Percentiles rank a stretch among this genome's conserved stretches.
phyloP scores from a whole-genome alignment of 2,113 vertebrate species.

The Odocoileus virginianus region DNA sequence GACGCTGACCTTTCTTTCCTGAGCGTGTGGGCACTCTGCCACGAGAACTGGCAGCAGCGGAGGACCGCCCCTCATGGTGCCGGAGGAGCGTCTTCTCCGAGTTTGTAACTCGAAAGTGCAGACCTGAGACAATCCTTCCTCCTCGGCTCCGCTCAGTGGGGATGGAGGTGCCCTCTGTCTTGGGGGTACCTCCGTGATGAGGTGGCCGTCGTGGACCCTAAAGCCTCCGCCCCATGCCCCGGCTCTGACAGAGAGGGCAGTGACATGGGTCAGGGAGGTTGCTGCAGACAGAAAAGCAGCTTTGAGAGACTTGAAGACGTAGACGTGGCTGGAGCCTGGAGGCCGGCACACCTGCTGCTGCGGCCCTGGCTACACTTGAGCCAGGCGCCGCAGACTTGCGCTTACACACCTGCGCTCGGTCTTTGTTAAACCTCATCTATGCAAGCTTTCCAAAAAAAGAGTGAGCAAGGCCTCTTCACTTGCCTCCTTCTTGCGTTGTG shows the following conservation, averaged over 20 bases:
- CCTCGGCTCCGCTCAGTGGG: neutral
- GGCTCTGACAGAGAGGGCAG: neutral
- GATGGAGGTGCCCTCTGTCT: neutral
- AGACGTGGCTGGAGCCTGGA: constrained; percentile 41
- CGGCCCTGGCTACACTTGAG: constrained; percentile 65
- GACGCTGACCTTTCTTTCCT: constrained; percentile 49
- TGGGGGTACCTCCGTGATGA: neutral
- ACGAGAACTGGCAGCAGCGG: neutral
- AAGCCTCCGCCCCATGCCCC: neutral
- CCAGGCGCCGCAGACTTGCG: constrained; percentile 70
- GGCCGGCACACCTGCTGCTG: neutral
- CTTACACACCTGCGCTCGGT: constrained; percentile 64
- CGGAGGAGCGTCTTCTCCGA: neutral
- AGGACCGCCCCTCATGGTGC: neutral
- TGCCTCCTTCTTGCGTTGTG: neutral
- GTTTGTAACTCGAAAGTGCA: neutral
- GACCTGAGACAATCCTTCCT: neutral
- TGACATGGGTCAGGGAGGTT: neutral
- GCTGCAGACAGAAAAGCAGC: neutral
- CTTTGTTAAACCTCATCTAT: constrained; percentile 59
- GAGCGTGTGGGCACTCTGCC: constrained; percentile 54
- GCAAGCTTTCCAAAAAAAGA: neutral
- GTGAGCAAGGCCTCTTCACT: neutral
- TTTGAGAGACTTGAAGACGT: neutral
- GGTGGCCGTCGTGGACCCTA: neutral